Evolutionary conservation across 2,888 invertebrate species (phyloP).

Genomic region (Lycia hirtaria): DNA sequence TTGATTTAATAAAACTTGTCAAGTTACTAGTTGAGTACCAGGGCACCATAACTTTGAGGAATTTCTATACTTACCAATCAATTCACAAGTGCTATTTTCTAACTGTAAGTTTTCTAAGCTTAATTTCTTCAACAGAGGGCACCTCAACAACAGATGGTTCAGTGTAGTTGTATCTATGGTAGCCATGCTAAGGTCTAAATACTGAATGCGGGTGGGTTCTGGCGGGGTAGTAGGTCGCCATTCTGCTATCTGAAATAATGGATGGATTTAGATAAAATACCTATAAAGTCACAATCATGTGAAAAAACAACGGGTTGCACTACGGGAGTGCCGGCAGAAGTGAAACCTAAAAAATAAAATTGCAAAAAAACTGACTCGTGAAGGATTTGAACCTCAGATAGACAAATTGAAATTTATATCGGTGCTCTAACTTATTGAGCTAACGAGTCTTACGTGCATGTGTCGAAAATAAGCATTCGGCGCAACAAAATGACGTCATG

Average conservation of each 20-base stretch:
- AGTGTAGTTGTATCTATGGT: slow-evolving; percentile 86
- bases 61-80: slow-evolving; percentile 84
- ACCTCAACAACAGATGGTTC: slow-evolving; percentile 86
- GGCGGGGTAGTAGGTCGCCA: slow-evolving; percentile 57
- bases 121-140: slow-evolving; percentile 90
- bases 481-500: no score
- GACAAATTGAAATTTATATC: no score
- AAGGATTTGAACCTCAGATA: no score
- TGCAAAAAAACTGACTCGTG: no score
- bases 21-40: slow-evolving; percentile 25
- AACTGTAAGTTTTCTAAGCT: slow-evolving; percentile 92
- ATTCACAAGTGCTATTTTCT: slow-evolving; percentile 86
- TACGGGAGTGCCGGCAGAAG: no score
- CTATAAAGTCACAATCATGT: no score
- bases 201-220: slow-evolving; percentile 86
- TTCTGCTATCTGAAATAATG: slow-evolving; percentile 60
- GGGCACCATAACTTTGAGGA: slow-evolving; percentile 6
- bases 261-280: not conserved
- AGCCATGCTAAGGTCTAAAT: slow-evolving; percentile 94
- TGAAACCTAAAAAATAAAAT: no score
- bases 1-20: no score
- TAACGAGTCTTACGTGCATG: no score
- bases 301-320: no score
- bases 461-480: no score
- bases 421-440: no score